Conservation (phyloP, 2,888 invertebrate species). For the Nysson spinosus region DNA sequence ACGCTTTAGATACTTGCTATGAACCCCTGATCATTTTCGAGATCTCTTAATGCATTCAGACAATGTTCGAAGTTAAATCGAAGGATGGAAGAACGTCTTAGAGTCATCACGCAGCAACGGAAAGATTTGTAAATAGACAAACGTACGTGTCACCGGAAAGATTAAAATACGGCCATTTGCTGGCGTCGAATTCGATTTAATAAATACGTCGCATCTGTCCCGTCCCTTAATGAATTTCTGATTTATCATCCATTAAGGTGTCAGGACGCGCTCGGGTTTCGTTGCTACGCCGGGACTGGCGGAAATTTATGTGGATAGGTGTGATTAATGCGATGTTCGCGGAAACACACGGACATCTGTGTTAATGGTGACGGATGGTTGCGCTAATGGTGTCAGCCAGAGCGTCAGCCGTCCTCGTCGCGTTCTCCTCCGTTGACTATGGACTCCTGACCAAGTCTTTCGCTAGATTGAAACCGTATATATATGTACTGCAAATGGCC, state of each 20-base stretch:
- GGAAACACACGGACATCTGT: constrained; percentile 72
- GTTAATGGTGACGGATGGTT: constrained; percentile 74
- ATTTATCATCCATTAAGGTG: constrained; percentile 68
- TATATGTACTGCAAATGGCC: constrained; percentile 17
- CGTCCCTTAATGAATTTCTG: constrained; percentile 63
- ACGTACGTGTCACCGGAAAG: constrained; percentile 25
- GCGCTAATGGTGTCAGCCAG: constrained; percentile 70
- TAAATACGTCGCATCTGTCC: constrained; percentile 60
- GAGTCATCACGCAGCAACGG: too few relatives aligned
- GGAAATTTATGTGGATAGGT: constrained; percentile 68
- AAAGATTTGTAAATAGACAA: constrained; percentile 1
- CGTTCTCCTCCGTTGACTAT: constrained; percentile 53
- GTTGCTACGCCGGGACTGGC: constrained; percentile 59
- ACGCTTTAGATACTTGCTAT: not conserved
- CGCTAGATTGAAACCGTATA: constrained; percentile 31
- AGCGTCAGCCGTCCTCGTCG: constrained; percentile 61
- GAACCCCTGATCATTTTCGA: too few relatives aligned
- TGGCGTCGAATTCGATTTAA: constrained; percentile 59
- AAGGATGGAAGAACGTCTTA: too few relatives aligned
- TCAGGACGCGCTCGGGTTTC: constrained; percentile 62
- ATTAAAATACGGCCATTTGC: constrained; percentile 58
- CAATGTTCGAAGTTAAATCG: too few relatives aligned
- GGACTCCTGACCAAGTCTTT: constrained; percentile 48
- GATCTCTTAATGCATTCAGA: too few relatives aligned
- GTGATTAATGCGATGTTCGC: constrained; percentile 72